Evolutionary conservation across 2,113 vertebrate species (phyloP), one percentile per base, ranked within the genome.

Genomic region (Cyanoramphus novaezelandiae): DNA sequence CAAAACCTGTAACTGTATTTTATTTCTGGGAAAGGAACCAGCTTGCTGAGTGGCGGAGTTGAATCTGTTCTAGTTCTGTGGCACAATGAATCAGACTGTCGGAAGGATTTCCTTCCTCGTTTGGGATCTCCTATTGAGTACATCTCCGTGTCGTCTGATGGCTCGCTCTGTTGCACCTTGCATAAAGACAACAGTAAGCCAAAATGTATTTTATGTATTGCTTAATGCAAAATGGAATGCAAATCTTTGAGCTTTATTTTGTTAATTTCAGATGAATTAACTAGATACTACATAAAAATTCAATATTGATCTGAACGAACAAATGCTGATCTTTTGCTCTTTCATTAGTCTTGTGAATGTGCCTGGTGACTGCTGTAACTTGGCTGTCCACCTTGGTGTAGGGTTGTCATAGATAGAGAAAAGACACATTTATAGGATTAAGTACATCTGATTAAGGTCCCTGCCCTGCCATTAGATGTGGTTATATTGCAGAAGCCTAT

Each of bases 111-210:
- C 88, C 98, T 99, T 47, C 99, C 99, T 13, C 99, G 99, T 6
- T 81, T 99, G 70, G 99, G 99, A 9, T 98, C 97, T 6, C 93
- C 99, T 31, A 99, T 99, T 68, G 98, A 98, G 33, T 98, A 98
- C 70, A 98, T 99, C 78, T 92, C 97, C 0, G 95, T 98, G 49
- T 99, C 99, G 3, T 97, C 99, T 1, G 98, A 99, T 3, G 99
- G 99, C 7, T 28, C 98, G 1, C 97, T 99, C 33, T 98, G 98
- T 93, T 99, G 98, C 63, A 99, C 99, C 9, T 98, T 98, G 23
- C 99, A 99, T 91, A 90, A 97, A 6, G 99, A 99, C 97, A 99
- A 99, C 96, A 99, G 99, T 99, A 98, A 98, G 99, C 31, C 35
- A 70, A 33, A 46, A 18, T 27, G 2, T 33, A 10, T 24, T 91